These are phyloP conservation scores for Mythimna loreyi DNA, from an alignment of 2,888 invertebrate genomes.

Conservation along the genomic window DNA sequence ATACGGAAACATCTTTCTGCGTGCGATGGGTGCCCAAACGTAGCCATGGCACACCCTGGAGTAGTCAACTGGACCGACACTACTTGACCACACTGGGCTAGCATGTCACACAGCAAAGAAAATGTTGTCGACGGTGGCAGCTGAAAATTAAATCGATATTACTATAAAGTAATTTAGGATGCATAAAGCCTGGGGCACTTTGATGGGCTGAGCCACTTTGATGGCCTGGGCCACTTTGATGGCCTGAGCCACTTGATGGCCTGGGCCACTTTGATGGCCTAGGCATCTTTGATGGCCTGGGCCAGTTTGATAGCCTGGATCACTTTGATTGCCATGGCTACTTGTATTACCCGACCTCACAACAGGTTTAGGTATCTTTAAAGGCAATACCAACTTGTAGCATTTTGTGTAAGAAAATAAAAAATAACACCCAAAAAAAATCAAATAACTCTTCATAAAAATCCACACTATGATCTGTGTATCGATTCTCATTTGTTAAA, in stretches of 20 bases:
- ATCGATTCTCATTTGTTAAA: too few species aligned
- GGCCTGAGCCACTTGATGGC: not conserved
- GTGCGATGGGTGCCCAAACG: conserved; percentile 71
- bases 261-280: too few species aligned
- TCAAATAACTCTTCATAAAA: too few species aligned
- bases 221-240: not conserved
- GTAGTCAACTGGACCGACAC: conserved; percentile 77
- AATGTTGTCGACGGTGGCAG: conserved; percentile 80
- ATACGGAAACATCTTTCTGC: conserved; percentile 82
- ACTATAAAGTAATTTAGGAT: not conserved
- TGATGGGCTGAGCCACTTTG: too few species aligned
- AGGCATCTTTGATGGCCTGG: too few species aligned
- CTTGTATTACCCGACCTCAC: not conserved
- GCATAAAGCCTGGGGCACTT: conserved; percentile 1
- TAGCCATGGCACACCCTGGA: conserved; percentile 79
- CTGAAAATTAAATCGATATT: conserved; percentile 63
- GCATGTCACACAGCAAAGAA: conserved; percentile 74
- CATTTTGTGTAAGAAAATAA: not conserved
- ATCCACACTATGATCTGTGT: too few species aligned
- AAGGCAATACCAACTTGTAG: not conserved
- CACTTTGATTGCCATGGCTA: not conserved
- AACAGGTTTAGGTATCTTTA: not conserved
- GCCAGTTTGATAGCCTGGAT: too few species aligned
- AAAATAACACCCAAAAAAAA: too few species aligned
- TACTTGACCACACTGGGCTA: conserved; percentile 77